Conservation (phyloP, 1,140 invertebrate genomes). For the Forficula auricularia region DNA sequence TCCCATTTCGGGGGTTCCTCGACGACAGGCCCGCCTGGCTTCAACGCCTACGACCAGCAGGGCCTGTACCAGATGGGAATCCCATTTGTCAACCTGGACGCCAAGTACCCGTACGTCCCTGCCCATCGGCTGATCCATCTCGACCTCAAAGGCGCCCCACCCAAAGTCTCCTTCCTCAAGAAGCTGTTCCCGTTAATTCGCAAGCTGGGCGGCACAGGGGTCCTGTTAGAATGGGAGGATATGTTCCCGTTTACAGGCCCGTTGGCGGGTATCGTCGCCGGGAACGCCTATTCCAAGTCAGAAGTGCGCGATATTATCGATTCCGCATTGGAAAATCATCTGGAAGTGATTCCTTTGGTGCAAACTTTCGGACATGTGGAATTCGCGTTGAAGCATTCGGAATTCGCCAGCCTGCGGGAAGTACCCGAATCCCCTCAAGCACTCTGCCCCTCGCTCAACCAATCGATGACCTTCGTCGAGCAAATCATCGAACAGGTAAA, state of each 20-base stretch:
- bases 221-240: slow-evolving; percentile 92
- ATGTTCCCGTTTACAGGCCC: slow-evolving; percentile 81
- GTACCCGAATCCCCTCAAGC: slow-evolving; percentile 56
- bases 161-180: slow-evolving; percentile 44
- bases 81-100: slow-evolving; percentile 9
- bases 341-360: slow-evolving; percentile 78
- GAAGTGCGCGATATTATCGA: slow-evolving; percentile 47
- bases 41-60: slow-evolving; percentile 10
- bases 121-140: slow-evolving; percentile 41
- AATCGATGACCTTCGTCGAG: slow-evolving; percentile 49
- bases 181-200: slow-evolving; percentile 37
- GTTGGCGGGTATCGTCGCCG: slow-evolving; percentile 43
- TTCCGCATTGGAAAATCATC: slow-evolving; percentile 40
- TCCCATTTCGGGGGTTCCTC: background rate
- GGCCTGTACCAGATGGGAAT: slow-evolving; percentile 10
- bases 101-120: slow-evolving; percentile 18
- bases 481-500: slow-evolving; percentile 69
- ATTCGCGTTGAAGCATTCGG: slow-evolving; percentile 65
- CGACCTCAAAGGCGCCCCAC: slow-evolving; percentile 59
- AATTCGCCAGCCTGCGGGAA: slow-evolving; percentile 63
- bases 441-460: slow-evolving; percentile 59
- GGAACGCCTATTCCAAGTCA: slow-evolving; percentile 54
- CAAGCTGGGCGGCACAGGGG: slow-evolving; percentile 63
- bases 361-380: slow-evolving; percentile 94
- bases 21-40: background rate